These are phyloP conservation scores for Crotalus helleri DNA, from an alignment of 2,113 vertebrate species.

Conservation along the genomic window DNA sequence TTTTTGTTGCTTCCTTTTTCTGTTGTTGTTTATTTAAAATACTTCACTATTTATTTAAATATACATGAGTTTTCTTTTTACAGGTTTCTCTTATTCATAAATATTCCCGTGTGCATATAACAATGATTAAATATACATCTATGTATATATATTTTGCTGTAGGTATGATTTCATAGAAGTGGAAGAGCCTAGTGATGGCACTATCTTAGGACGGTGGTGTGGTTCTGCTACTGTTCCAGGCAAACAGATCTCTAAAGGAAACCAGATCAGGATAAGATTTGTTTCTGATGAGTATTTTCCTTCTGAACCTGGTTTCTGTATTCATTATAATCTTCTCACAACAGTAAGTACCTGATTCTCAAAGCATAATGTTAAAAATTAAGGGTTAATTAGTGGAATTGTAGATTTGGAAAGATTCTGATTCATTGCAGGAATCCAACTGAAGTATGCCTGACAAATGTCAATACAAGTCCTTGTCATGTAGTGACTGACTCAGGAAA, in stretches of 20 bases:
- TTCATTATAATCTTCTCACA: constrained; percentile 83
- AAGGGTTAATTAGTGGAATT: neutral
- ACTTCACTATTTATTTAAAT: neutral
- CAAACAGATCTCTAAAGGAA: constrained; percentile 86
- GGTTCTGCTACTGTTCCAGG: constrained; percentile 80
- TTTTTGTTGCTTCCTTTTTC: neutral
- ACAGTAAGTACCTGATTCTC: constrained; percentile 74
- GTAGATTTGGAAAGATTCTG: neutral
- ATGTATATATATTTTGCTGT: constrained; percentile 48
- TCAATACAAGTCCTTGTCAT: neutral
- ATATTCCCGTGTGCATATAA: neutral
- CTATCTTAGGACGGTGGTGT: constrained; percentile 93
- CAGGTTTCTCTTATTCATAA: neutral
- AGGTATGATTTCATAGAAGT: constrained; percentile 98
- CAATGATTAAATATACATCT: constrained; percentile 32
- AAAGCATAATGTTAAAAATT: constrained; percentile 1
- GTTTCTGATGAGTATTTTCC: constrained; percentile 96
- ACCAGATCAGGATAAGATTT: constrained; percentile 91
- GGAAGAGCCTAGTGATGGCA: constrained; percentile 85
- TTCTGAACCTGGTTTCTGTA: constrained; percentile 92
- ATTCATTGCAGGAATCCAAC: neutral
- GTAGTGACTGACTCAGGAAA: neutral
- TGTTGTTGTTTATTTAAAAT: neutral
- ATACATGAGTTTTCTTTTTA: neutral
- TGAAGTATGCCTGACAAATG: neutral